Evolutionary conservation across 2,797 vertebrate species (phyloP).

Genomic region (Picus viridis): DNA sequence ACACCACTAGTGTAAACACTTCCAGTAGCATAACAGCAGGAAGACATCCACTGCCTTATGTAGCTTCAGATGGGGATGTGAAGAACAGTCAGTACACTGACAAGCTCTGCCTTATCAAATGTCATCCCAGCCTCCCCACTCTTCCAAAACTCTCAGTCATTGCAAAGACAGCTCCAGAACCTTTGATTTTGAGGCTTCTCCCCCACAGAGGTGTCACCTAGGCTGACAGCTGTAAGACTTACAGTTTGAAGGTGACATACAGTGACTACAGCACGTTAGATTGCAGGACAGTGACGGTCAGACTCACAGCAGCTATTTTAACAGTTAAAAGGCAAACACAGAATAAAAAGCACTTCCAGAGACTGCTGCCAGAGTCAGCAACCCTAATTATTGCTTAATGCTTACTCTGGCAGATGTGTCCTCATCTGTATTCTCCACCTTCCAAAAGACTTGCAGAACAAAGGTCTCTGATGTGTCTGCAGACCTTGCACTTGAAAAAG

Average conservation of each 20-base stretch:
- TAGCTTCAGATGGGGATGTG: not conserved
- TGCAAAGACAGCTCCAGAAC: slow-evolving; percentile 12
- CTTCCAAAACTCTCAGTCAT: not conserved
- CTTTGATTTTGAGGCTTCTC: not conserved
- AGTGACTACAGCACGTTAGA: not conserved
- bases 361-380: not conserved
- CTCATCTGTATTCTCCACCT: not conserved
- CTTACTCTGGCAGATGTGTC: not conserved
- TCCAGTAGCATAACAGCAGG: not conserved
- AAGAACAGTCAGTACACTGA: not conserved
- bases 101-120: not conserved
- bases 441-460: not conserved
- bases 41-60: not conserved
- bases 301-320: not conserved
- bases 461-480: not conserved
- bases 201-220: not conserved
- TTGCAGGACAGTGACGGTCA: not conserved
- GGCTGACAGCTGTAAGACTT: not conserved
- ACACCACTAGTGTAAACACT: not conserved
- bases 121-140: not conserved
- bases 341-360: slow-evolving; percentile 13
- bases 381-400: not conserved
- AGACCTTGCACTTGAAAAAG: not conserved
- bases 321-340: not conserved
- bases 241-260: not conserved